Evolutionary conservation across 23 tunicate genomes (phyloP).

Genomic region (Styela plicata): DNA sequence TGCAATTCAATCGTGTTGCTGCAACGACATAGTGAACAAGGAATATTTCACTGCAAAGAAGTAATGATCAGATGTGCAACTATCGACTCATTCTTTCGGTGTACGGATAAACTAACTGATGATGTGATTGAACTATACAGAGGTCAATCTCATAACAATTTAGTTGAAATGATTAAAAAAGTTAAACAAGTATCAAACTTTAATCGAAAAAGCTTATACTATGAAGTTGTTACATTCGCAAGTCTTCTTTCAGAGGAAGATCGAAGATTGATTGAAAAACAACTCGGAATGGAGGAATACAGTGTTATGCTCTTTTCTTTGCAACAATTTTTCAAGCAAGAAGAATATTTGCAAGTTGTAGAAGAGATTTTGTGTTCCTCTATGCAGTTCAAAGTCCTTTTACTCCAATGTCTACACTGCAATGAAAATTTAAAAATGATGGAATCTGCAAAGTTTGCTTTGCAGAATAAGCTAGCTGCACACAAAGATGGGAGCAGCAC

Average conservation of each 20-base stretch:
- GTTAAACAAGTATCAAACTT: background rate
- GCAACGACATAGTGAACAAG: background rate
- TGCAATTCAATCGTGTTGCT: slow-evolving; percentile 38
- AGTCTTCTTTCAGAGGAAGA: slow-evolving; percentile 42
- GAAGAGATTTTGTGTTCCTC: background rate
- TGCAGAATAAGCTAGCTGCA: slow-evolving; percentile 25
- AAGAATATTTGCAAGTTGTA: slow-evolving; percentile 18
- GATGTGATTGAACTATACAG: slow-evolving; percentile 1
- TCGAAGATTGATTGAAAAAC: slow-evolving; percentile 21
- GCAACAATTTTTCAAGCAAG: slow-evolving; percentile 47
- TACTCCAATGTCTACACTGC: slow-evolving; percentile 70
- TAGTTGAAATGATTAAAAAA: slow-evolving; percentile 36
- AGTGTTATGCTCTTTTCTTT: slow-evolving; percentile 43
- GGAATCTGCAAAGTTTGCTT: slow-evolving; percentile 35
- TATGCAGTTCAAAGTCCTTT: slow-evolving; percentile 52
- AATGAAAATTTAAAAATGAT: slow-evolving; percentile 22
- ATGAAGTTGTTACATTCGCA: slow-evolving; percentile 40
- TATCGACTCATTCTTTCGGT: background rate
- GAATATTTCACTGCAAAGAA: background rate
- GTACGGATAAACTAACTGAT: slow-evolving; percentile 24
- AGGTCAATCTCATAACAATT: background rate
- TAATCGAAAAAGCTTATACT: background rate
- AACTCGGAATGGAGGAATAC: slow-evolving; percentile 11
- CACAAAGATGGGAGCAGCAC: background rate
- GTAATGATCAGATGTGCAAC: background rate